Base-by-base conservation (phyloP, 2,888 invertebrate genomes). In the Brachycybe producta region DNA sequence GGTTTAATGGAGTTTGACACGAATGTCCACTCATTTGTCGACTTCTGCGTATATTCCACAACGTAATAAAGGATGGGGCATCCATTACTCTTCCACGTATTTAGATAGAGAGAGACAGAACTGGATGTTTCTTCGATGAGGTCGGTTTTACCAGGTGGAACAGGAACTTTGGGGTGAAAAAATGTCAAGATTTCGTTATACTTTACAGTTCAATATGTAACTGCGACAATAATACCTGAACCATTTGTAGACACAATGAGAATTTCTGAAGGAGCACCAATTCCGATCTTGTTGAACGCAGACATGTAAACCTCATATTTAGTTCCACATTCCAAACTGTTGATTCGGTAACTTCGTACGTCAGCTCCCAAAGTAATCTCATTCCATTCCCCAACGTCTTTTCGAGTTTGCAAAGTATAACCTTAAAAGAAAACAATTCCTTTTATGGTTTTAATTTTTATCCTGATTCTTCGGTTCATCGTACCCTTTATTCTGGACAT, bases 261-360 rank as follows among this genome's bases (percentile, higher is more conserved):
- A 26, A 36, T 19, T 24, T 42, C 43, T 3, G 50, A 50, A 2
- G 42, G 34, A 1, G 23, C 59, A 21, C 58, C 56, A 15, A 55
- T 46, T 5, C 59, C 59, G 24, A 55, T 58, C 15, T 55, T 53
- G 35, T 59, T 59, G 5, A 56, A 48, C 2, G 59, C 59, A 1
- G 56, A 54, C 19, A 58, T 53, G 39, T 56, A 59, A 13, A 59
- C 49, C 41, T 57, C 55, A 44, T 59, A 59, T 2, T 52, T 42
- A 23, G 46, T 51, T 15, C 56, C 56, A 11, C 53, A 48, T 13
- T 57, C 55, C 24, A 59, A 27, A 28, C 53, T 55, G n/a, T 44
- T 52, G 27, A 59, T 19, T 2, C 44, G 49, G 51, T 59, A 57
- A 3, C 44, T 50, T 5, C 43, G 35, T 8, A 35, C 8, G n/a